Evolutionary conservation across 2,888 invertebrate genomes (phyloP).

Genomic region (Tenthredo amoena): DNA sequence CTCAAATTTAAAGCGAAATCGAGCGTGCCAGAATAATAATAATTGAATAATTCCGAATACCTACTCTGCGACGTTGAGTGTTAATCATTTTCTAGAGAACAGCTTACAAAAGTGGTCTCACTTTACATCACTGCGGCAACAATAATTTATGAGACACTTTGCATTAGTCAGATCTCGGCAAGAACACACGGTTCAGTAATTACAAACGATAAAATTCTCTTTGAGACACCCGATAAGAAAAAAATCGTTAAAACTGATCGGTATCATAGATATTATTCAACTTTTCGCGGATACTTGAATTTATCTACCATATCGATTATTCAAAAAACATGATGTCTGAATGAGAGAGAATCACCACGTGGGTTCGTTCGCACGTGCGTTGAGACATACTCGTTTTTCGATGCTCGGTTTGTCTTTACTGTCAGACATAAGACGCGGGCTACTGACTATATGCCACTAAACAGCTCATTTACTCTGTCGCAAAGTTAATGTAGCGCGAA

Average conservation of each 20-base stretch:
- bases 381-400: background rate
- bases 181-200: conserved; percentile 12
- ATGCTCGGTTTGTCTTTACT: background rate
- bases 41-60: background rate
- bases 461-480: conserved; percentile 54
- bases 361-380: conserved; percentile 6
- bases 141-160: conserved; percentile 35
- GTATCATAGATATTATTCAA: background rate
- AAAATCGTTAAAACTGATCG: background rate
- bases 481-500: conserved; percentile 50
- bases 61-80: background rate
- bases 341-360: conserved; percentile 6
- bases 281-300: background rate
- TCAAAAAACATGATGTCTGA: background rate
- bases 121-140: background rate
- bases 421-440: background rate
- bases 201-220: background rate
- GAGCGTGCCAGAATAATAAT: background rate
- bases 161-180: background rate
- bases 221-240: background rate
- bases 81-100: background rate
- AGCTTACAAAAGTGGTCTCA: background rate
- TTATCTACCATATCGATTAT: background rate
- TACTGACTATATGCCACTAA: conserved; percentile 36
- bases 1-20: background rate